Base-by-base conservation (phyloP, 2,113 vertebrate genomes). In the Phoenicopterus ruber region DNA sequence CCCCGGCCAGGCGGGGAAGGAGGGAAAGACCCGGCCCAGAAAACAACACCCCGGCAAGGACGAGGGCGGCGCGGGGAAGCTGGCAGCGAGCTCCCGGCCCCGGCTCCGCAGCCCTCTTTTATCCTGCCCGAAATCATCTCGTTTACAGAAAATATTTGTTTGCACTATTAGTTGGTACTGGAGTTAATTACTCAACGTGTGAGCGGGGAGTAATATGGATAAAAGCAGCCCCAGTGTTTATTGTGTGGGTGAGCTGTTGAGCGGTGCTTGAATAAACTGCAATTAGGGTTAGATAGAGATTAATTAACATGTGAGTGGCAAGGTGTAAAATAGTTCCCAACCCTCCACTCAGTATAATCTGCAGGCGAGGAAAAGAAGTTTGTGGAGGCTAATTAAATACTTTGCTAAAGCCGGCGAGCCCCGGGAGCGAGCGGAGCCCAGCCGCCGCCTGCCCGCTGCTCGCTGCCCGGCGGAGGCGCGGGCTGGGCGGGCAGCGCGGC, bases 191-290 rank as follows among this genome's bases (percentile, higher is more conserved):
- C 98, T 98, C 97, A 97, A 98, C 97, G 98, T 98, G 98, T 98
- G 98, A 97, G 98, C 97, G 97, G 97, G 98, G 98, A 98, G 98
- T 98, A 97, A 97, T 97, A 97, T 97, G 98, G 98, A 98, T 98
- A 98, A 98, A 99, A 99, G 98, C 98, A 98, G 98, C 98, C 99
- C 98, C 98, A 98, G 98, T 99, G 99, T 99, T 99, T 98, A 99
- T 99, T 99, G 98, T 99, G 98, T 98, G 98, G 98, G 98, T 98
- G 98, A 98, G 98, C 98, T 96, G 97, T 97, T 97, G 98, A 98
- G 98, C 98, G 95, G 98, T 97, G 98, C 97, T 98, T 99, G 98
- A 99, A 98, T 98, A 98, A 99, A 98, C 98, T 99, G 98, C 98
- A 99, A 99, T 99, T 98, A 98, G 98, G 98, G 98, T 98, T 98